These are phyloP conservation scores for Stictonetta naevosa DNA, from an alignment of 2,113 vertebrate species.

Conservation along the genomic window DNA sequence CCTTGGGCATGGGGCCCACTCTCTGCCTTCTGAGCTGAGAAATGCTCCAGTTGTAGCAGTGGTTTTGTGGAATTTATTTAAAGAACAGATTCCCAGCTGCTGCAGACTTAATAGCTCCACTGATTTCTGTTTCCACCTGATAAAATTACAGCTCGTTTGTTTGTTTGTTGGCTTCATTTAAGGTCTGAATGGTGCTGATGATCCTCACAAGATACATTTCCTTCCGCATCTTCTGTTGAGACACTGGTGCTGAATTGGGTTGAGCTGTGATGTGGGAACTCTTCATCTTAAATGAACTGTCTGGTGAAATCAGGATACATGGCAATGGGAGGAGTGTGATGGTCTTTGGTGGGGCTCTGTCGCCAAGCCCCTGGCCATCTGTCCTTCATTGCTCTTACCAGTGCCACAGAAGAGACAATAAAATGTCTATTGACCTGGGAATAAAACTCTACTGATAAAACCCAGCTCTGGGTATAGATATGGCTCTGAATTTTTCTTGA, in stretches of 20 bases:
- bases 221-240: not conserved
- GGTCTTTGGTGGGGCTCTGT: not conserved
- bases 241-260: not conserved
- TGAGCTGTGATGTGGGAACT: not conserved
- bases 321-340: not conserved
- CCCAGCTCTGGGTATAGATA: not conserved
- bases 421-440: not conserved
- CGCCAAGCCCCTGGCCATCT: not conserved
- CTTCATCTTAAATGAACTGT: not conserved
- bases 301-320: not conserved
- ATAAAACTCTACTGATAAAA: not conserved
- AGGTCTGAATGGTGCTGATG: constrained; percentile 61
- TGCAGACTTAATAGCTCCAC: not conserved
- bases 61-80: constrained; percentile 16
- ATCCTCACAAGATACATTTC: constrained; percentile 25
- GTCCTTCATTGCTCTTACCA: not conserved
- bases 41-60: not conserved
- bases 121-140: constrained; percentile 62
- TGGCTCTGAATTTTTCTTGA: not conserved
- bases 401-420: not conserved
- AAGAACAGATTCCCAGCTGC: constrained; percentile 20
- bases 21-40: constrained; percentile 36
- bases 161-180: constrained; percentile 56
- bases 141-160: constrained; percentile 39
- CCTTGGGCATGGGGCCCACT: constrained; percentile 14